Evolutionary conservation across 2,113 vertebrate species (phyloP).

Genomic region (Apus apus): DNA sequence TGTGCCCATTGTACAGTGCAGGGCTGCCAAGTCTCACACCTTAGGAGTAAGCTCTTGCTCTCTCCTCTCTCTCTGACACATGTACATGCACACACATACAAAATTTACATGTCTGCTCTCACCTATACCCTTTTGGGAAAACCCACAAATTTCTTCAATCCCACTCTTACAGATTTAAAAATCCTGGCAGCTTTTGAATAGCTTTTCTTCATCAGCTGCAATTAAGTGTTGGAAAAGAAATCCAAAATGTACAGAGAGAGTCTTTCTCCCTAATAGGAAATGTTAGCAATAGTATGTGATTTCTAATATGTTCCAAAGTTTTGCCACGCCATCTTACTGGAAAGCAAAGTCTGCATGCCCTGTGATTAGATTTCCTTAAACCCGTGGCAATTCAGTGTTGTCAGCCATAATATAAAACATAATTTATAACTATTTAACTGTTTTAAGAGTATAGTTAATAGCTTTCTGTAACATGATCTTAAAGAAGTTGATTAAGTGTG

Average conservation of each 20-base stretch:
- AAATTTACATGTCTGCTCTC: slow-evolving; percentile 67
- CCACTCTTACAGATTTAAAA: slow-evolving; percentile 64
- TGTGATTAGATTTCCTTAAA: slow-evolving; percentile 49
- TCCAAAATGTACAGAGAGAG: slow-evolving; percentile 67
- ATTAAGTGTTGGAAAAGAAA: slow-evolving; percentile 76
- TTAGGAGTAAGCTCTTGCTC: slow-evolving; percentile 34
- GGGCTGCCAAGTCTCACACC: slow-evolving; percentile 72
- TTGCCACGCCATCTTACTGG: slow-evolving; percentile 17
- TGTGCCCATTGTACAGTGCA: slow-evolving; percentile 40
- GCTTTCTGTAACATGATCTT: slow-evolving; percentile 52
- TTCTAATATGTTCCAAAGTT: slow-evolving; percentile 63
- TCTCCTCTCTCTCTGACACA: slow-evolving; percentile 16
- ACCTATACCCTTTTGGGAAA: slow-evolving; percentile 67
- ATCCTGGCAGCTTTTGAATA: slow-evolving; percentile 73
- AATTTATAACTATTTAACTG: slow-evolving; percentile 58
- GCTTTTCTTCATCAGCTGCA: slow-evolving; percentile 74
- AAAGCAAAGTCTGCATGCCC: slow-evolving; percentile 17
- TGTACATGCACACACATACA: slow-evolving; percentile 1
- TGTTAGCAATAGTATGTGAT: slow-evolving; percentile 63
- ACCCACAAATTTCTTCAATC: slow-evolving; percentile 63
- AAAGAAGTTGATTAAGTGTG: slow-evolving; percentile 64
- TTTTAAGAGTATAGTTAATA: slow-evolving; percentile 46
- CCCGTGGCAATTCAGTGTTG: not conserved
- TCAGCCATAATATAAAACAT: slow-evolving; percentile 42
- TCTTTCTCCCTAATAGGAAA: slow-evolving; percentile 66